A percentile compares a stretch with the other conserved stretches of the same genome.
Evolutionary conservation across 1,140 invertebrate genomes (phyloP).

Genomic region (Laodelphax striatellus): DNA sequence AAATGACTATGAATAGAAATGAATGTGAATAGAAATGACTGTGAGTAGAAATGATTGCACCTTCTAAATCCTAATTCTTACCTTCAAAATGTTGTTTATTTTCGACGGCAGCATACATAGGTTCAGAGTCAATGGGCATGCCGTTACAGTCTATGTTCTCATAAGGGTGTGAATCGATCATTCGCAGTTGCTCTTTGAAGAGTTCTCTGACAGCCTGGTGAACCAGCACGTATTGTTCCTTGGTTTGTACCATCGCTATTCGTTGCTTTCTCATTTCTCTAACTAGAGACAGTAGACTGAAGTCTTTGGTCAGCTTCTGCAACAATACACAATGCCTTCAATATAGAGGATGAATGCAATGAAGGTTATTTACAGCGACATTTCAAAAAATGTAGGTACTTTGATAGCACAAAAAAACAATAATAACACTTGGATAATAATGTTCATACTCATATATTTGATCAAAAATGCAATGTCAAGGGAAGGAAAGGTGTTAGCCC

Average conservation of each 20-base stretch:
- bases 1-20: too few species aligned
- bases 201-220: constrained; percentile 48
- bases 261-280: constrained; percentile 44
- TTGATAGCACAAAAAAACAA: too few species aligned
- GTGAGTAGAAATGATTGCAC: too few species aligned
- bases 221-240: constrained; percentile 87
- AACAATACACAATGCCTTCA: constrained; percentile 27
- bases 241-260: constrained; percentile 84
- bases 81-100: constrained; percentile 3
- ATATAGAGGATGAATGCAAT: neutral
- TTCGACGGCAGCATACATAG: constrained; percentile 9
- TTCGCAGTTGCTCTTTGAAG: constrained; percentile 40
- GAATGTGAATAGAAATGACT: too few species aligned
- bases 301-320: constrained; percentile 41
- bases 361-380: too few species aligned
- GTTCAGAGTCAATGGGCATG: constrained; percentile 26
- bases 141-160: constrained; percentile 41
- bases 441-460: too few species aligned
- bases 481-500: too few species aligned
- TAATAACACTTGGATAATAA: too few species aligned
- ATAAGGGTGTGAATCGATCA: constrained; percentile 45
- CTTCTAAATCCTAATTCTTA: neutral
- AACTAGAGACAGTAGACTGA: constrained; percentile 43
- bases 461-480: too few species aligned
- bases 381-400: too few species aligned